phyloP scores from a whole-genome alignment of 2,888 invertebrate genomes.

The Gastrophysa polygoni region DNA sequence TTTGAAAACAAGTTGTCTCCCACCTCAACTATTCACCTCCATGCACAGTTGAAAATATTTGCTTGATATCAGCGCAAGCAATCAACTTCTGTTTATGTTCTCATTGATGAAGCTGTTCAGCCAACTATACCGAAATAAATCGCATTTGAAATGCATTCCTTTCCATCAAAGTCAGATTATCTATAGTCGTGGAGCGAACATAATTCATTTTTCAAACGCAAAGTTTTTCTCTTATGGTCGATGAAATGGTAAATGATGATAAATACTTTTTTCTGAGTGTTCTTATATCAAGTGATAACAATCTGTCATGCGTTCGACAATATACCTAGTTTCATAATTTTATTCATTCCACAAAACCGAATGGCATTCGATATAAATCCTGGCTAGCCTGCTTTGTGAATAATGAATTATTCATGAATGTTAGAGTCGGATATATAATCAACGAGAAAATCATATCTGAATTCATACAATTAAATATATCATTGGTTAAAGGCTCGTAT shows the following conservation, averaged over 20 bases:
- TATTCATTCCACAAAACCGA: conserved; percentile 19
- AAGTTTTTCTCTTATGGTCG: background rate
- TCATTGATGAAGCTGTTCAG: too few species aligned
- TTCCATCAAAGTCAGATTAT: too few species aligned
- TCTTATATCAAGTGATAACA: conserved; percentile 18
- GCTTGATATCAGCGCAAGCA: too few species aligned
- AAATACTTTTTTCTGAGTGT: background rate
- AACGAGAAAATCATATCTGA: conserved; percentile 16
- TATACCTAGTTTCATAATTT: conserved; percentile 18
- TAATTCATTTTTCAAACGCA: too few species aligned
- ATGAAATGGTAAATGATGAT: background rate
- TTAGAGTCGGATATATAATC: conserved; percentile 5
- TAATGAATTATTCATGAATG: conserved; percentile 24
- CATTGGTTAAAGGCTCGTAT: conserved; percentile 14
- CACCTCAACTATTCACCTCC: too few species aligned
- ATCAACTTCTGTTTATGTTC: too few species aligned
- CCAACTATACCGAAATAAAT: too few species aligned
- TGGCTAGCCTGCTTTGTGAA: conserved; percentile 2
- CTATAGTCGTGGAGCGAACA: too few species aligned
- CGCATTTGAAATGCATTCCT: too few species aligned
- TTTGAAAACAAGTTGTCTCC: too few species aligned
- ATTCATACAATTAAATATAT: conserved; percentile 17
- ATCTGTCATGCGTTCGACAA: conserved; percentile 25
- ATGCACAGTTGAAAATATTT: too few species aligned
- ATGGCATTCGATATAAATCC: conserved; percentile 20